Evolutionary conservation across 2,888 invertebrate species (phyloP), one percentile per base, ranked within the genome.

Genomic region (Meloe dianella): DNA sequence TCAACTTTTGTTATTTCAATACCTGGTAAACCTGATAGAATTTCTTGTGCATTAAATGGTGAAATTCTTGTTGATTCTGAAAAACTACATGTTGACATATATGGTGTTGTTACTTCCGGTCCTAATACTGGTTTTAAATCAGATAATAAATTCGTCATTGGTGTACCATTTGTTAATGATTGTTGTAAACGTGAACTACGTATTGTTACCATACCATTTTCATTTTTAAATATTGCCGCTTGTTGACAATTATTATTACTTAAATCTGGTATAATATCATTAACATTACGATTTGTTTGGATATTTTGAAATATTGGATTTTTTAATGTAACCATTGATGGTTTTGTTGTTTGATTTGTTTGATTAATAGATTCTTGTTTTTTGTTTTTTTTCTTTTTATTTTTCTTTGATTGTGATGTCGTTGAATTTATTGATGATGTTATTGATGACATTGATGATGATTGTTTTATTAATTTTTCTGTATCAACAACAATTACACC

Each of bases 151-250:
- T 75, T 78, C 4, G 78, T 74, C 66, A 80, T 75, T 6, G 69
- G 70, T 5, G 69, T 64, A 1, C 77, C 77, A 64, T 74, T 75
- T 20, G 73, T 70, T 20, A 79, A 62, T 61, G 77, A 77, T 38
- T 80, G 79, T 58, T 80, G 79, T 82, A 91, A 85, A 0, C 90
- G 80, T 0, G 93, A 93, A 82, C 93, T 93, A 12, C 94, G 85
- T 60, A 94, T 94, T 0, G 94, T 94, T 67, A 92, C 94, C 93
- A 94, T 94, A 10, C 93, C 93, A 76, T 90, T 89, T 69, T 90
- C 90, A 71, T 89, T 89, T 74, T 89, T 90, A 74, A 90, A 90
- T 70, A 90, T 90, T 4, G 90, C 88, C 3, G 89, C 89, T 61
- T 89, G 89, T 64, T 88, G 88, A 75, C 82, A 83, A 27, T 75